phyloP scores from a whole-genome alignment of 2,888 invertebrate genomes.

The Eristalis tenax region DNA sequence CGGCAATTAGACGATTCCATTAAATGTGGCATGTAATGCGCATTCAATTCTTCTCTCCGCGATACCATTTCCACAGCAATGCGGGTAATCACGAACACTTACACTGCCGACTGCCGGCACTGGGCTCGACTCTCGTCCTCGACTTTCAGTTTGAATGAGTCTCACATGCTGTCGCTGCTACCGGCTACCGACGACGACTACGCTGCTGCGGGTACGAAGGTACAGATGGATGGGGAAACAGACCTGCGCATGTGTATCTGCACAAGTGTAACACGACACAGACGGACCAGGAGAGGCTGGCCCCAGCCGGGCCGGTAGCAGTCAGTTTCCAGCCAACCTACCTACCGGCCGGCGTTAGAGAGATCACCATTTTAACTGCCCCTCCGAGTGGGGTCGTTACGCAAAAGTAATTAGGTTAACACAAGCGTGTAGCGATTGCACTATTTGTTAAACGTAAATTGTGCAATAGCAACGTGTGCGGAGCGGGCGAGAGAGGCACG shows the following conservation, averaged over 20 bases:
- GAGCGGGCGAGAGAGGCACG: background rate
- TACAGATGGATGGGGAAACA: background rate
- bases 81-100: constrained; percentile 71
- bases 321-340: background rate
- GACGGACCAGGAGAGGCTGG: background rate
- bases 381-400: constrained; percentile 68
- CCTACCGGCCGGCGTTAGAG: constrained; percentile 44
- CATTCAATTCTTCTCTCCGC: constrained; percentile 66
- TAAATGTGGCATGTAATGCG: constrained; percentile 73
- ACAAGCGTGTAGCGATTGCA: constrained; percentile 64
- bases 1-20: constrained; percentile 74
- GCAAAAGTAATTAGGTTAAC: constrained; percentile 72
- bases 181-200: background rate
- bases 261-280: constrained; percentile 21
- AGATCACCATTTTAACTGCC: constrained; percentile 54
- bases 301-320: background rate
- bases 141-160: no score
- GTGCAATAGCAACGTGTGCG: constrained; percentile 38
- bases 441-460: constrained; percentile 71
- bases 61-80: constrained; percentile 67
- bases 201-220: background rate
- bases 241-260: constrained; percentile 3
- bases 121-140: background rate
- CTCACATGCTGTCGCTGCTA: background rate
- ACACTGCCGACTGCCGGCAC: background rate